Conservation (phyloP, 2,797 vertebrate species). For the Hypotaenidia okinawae region DNA sequence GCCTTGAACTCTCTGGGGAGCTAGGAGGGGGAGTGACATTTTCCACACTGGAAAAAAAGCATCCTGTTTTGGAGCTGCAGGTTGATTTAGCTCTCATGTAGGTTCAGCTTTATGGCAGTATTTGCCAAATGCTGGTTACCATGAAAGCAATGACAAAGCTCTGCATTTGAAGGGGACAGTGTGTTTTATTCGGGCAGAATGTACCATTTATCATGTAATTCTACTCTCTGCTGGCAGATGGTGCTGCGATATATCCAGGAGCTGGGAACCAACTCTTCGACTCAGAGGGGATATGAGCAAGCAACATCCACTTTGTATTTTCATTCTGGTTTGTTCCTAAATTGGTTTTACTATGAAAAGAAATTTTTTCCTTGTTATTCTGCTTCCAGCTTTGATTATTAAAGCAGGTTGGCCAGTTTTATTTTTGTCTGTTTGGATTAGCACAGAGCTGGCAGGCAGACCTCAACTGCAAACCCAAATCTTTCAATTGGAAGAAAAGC, state of each 20-base stretch:
- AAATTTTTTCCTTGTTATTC: neutral
- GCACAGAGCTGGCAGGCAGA: neutral
- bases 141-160: neutral
- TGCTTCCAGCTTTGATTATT: neutral
- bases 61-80: neutral
- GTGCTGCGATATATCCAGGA: neutral
- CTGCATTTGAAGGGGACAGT: neutral
- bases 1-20: neutral
- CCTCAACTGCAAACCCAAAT: neutral
- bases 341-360: neutral
- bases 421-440: constrained; percentile 1
- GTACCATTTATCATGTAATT: neutral
- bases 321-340: neutral
- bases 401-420: neutral
- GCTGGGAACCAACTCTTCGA: neutral
- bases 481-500: neutral
- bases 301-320: neutral
- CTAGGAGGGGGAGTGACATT: neutral
- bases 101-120: neutral
- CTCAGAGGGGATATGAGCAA: neutral
- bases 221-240: constrained; percentile 38
- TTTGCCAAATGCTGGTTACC: neutral
- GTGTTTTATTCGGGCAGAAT: neutral
- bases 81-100: neutral
- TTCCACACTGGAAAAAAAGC: neutral